A percentile compares a stretch with the other conserved stretches of the same genome.
phyloP scores from a whole-genome alignment of 2,797 vertebrate genomes.

The Ataeniobius toweri region DNA sequence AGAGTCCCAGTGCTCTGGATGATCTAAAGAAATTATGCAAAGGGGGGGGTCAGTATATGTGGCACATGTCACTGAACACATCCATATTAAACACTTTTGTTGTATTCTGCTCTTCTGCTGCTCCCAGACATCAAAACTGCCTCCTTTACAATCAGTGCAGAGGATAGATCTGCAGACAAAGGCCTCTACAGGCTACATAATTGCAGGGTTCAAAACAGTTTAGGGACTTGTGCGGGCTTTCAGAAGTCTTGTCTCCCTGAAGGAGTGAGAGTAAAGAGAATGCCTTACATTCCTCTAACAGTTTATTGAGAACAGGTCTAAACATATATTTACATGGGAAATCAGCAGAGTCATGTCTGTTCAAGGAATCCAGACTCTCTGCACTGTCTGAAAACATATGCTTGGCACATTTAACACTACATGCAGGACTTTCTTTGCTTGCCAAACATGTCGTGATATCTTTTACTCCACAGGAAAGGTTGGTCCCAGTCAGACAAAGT shows the following conservation, averaged over 20 bases:
- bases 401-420: neutral
- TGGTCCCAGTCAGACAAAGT: constrained; percentile 40
- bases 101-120: constrained; percentile 8
- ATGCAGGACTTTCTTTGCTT: constrained; percentile 21
- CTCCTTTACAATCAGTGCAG: constrained; percentile 12
- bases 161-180: constrained; percentile 41
- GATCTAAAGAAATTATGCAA: neutral
- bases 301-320: constrained; percentile 63
- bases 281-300: constrained; percentile 55
- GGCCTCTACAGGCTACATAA: constrained; percentile 40
- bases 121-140: constrained; percentile 13
- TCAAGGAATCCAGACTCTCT: neutral
- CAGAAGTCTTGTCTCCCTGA: constrained; percentile 38
- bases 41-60: neutral
- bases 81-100: neutral
- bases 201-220: constrained; percentile 47
- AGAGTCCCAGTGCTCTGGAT: neutral
- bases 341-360: constrained; percentile 28
- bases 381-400: constrained; percentile 42
- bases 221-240: constrained; percentile 44
- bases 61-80: neutral
- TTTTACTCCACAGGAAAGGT: constrained; percentile 30
- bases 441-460: constrained; percentile 29
- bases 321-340: constrained; percentile 59
- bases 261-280: constrained; percentile 56